Evolutionary conservation across 1,140 invertebrate species (phyloP), one percentile per base, ranked within the genome.

Genomic region (Caenorhabditis briggsae): DNA sequence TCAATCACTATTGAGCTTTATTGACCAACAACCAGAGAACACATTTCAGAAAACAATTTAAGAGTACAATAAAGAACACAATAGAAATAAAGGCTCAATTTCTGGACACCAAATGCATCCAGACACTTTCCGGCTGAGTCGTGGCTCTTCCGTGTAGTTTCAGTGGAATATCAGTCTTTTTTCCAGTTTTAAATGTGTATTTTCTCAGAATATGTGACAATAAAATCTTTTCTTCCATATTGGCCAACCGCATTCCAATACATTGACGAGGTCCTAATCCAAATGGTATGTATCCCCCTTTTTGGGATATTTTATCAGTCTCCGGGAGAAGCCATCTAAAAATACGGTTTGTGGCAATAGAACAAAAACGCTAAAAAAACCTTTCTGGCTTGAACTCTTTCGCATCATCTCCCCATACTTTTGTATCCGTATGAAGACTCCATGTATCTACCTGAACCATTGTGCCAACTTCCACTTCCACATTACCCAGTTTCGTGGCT

Each of bases 361-460:
- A 74, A 33, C 11, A 55, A 83, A 55, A 65, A 83, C 5, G 82
- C 9, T 50, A 53, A 11, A 11, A 2, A 16, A 7, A 89, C 70
- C 89, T 74, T 48, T 89, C 88, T 2, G 89, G 89, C 12, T 59
- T 55, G 56, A 89, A 89, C 23, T 89, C 58, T 9, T 89, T 85
- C 2, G 89, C 88, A 86, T 89, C 82, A 25, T 82, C 83, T 74
- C 91, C 88, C 93, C 93, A 93, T 23, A 91, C 90, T 16, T 91
- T 87, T 16, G 65, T 50, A 87, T 93, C 92, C 70, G 90, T 90
- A 82, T 93, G 93, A 33, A 93, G 82, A n/a, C 90, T 89, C 90
- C 91, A 93, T 1, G 93, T 90, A 88, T 93, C 92, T 8, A 90
- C 91, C 59, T 90, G 89, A 9, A 93, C 88, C 23, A 89, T 88